Base-by-base conservation (phyloP, 2,888 invertebrate genomes). In the Platynereis dumerilii region DNA sequence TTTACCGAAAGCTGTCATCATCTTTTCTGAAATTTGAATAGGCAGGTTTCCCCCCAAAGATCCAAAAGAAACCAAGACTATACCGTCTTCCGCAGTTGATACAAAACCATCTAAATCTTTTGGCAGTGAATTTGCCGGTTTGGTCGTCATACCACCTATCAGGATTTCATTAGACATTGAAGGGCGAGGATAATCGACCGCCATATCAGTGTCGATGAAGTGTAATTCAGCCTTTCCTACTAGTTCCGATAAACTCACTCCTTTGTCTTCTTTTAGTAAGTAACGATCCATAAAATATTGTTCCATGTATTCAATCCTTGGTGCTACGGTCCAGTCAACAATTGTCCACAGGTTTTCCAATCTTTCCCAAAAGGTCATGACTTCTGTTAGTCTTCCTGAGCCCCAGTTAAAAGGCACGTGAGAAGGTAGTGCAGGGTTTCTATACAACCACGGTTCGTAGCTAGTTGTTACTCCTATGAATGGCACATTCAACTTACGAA, bases 131-230 rank as follows among this genome's bases (percentile, higher is more conserved):
- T 55, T 64, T 7, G 65, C 59, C 7, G 67, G 67, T 42, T 45
- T 28, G 5, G 63, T 62, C 2, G 65, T 53, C 44, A 68, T 44
- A 15, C 69, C 69, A 2, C 69, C 69, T n/a, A 67, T 57, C n/a
- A 64, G 24, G 28, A 68, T 60, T 56, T 64, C 67, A 55, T 69
- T 67, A n/a, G 69, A 62, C 67, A 67, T 67, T 7, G 54, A 59
- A 2, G 69, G 69, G 29, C 65, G 42, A 2, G 69, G 60, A 39
- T 65, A 69, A 27, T 69, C 69, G 20, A 69, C 45, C 2, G 65
- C 42, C 1, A 64, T 24, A 44, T 68, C 67, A 1, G 67, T 52
- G 58, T 68, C 67, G n/a, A 69, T 45, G 24, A 69, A 29, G 65
- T 65, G 68, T 17, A 69, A 39, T 17, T 60, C 39, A 15, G 59